Evolutionary conservation across 2,888 invertebrate species (phyloP), one percentile per base, ranked within the genome.

Genomic region (Atethmia centrago): DNA sequence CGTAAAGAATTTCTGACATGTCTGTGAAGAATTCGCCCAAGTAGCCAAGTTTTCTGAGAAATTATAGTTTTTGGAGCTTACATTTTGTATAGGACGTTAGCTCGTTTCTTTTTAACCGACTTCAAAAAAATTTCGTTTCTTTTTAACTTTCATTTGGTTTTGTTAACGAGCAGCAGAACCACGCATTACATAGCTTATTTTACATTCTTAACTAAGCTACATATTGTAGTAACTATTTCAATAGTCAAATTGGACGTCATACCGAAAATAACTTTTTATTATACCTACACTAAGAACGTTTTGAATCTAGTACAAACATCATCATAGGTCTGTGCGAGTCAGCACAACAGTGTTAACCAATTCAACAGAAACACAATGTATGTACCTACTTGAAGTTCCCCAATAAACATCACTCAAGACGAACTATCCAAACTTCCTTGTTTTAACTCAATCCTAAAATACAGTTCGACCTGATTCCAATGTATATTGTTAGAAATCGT

Each of bases 401-500:
- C 45, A 40, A 68, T 19, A 49, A 25, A 67, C 42, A 59, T 40
- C 56, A 70, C 5, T 61, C 21, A 56, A 25, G 16, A 31, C 7
- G 1, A 55, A 31, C 16, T 68, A 61, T 51, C 28, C n/a, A 62
- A 58, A 71, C 69, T 66, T 72, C 68, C 65, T 71, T 69, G 58
- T 69, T 69, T 40, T 21, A 58, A 64, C 47, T 55, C 28, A 10
- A 40, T 56, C 58, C 28, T 12, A 53, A 77, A 77, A 80, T 74
- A 76, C 64, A 49, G 21, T 19, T 28, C 77, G 82, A 74, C 80
- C 85, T 56, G 67, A 63, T 79, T 86, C 58, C 36, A 74, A 40
- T 16, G 70, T 65, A 55, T 77, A 80, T 86, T 79, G 75, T 80
- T 83, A 83, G 82, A 79, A 79, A 79, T 63, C 69, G 63, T 63